Conservation (phyloP, 2,113 vertebrate genomes). For the Heteronetta atricapilla region DNA sequence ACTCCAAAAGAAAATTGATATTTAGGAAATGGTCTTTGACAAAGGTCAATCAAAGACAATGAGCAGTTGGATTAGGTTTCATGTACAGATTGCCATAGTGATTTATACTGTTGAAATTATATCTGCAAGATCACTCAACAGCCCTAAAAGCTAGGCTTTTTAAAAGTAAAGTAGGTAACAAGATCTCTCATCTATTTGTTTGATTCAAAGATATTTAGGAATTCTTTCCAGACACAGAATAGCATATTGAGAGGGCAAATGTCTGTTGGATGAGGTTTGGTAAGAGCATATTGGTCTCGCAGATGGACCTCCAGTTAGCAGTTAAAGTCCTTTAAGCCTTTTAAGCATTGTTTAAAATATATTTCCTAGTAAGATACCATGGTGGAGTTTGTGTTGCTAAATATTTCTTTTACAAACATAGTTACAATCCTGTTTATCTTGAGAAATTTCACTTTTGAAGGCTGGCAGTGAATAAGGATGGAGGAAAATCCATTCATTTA, state of each 20-base stretch:
- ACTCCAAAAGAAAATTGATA: background rate
- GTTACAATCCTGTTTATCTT: background rate
- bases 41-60: background rate
- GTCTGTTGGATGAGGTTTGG: background rate
- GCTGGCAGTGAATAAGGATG: background rate
- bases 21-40: background rate
- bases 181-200: background rate
- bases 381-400: background rate
- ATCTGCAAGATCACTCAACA: background rate
- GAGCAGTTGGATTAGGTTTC: background rate
- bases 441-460: background rate
- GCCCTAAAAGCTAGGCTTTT: background rate
- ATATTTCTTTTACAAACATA: background rate
- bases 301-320: background rate
- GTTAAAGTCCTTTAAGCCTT: background rate
- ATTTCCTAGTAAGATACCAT: background rate
- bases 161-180: background rate
- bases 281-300: background rate
- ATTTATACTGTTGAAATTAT: conserved; percentile 16
- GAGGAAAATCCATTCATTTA: background rate
- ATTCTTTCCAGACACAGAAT: background rate
- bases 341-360: background rate
- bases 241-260: background rate
- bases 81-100: background rate
- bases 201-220: background rate